Evolutionary conservation across 2,113 vertebrate species (phyloP).

Genomic region (Ceyx margarethae): DNA sequence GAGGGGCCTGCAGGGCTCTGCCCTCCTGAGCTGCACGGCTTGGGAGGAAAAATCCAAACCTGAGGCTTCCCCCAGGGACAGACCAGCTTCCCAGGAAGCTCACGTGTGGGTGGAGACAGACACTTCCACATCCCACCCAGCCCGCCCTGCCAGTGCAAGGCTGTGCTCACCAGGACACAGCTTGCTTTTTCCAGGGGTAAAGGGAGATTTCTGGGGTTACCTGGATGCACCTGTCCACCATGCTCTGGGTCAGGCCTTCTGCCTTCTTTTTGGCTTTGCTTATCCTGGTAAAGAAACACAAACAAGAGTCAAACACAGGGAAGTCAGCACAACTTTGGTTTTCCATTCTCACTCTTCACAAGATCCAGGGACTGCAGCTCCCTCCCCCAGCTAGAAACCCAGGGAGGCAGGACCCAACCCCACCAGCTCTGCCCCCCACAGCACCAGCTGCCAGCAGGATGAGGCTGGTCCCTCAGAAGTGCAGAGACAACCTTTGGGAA

Average conservation of each 20-base stretch:
- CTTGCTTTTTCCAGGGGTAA: rapidly evolving
- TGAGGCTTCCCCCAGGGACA: neutral
- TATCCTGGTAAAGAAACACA: slow-evolving; percentile 75
- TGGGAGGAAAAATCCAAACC: neutral
- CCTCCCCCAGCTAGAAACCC: too few species aligned
- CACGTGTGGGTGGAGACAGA: rapidly evolving
- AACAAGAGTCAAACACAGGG: too few species aligned
- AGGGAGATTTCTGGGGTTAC: slow-evolving; percentile 59
- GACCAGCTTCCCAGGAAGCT: neutral
- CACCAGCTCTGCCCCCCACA: too few species aligned
- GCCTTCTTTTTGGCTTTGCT: slow-evolving; percentile 93
- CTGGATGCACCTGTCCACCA: slow-evolving; percentile 99
- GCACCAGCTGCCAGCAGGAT: too few species aligned
- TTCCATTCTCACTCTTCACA: rapidly evolving
- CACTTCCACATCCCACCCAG: neutral
- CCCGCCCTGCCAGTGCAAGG: neutral
- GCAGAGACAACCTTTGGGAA: too few species aligned
- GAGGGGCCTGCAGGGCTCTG: neutral
- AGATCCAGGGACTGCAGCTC: too few species aligned
- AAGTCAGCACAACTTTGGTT: neutral
- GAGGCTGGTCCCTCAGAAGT: too few species aligned
- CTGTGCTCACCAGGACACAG: rapidly evolving
- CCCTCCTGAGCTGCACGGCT: neutral
- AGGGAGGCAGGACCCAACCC: too few species aligned
- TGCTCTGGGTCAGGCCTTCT: slow-evolving; percentile 94